Evolutionary conservation across 2,797 vertebrate species (phyloP).

Genomic region (Spizella passerina): DNA sequence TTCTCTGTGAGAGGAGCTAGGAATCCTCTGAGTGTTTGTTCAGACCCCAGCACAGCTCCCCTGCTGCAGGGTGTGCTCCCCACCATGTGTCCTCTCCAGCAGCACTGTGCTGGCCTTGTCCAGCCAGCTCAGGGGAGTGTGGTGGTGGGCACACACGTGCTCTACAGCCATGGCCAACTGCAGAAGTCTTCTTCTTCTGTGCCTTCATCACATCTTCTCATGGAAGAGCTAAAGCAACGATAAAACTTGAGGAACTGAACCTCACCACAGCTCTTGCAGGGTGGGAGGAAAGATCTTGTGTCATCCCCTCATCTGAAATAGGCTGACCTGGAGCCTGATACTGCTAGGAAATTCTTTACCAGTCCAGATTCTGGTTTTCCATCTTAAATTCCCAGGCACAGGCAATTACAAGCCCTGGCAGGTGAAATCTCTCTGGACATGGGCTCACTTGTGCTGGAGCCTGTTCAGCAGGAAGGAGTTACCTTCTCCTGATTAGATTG

Average conservation of each 20-base stretch:
- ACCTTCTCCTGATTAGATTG: neutral
- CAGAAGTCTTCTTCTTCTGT: neutral
- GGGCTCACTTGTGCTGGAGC: neutral
- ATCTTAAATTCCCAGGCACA: neutral
- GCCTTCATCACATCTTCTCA: neutral
- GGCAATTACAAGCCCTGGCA: neutral
- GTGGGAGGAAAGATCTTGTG: neutral
- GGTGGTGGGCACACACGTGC: neutral
- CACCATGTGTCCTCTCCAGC: rapidly evolving
- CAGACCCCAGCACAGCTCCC: neutral
- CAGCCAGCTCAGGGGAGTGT: neutral
- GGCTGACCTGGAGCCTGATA: neutral
- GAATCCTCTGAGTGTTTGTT: neutral
- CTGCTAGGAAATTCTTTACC: neutral
- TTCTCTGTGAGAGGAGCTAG: neutral
- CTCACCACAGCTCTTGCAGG: neutral
- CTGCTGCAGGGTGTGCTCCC: neutral
- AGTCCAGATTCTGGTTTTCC: neutral
- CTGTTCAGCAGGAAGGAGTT: neutral
- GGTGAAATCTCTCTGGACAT: neutral
- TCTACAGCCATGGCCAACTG: neutral
- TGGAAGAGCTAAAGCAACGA: neutral
- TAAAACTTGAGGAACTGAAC: neutral
- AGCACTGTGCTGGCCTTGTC: neutral
- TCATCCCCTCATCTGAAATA: neutral